Evolutionary conservation across 2,888 invertebrate genomes (phyloP).

Genomic region (Epirrhoe alternata): DNA sequence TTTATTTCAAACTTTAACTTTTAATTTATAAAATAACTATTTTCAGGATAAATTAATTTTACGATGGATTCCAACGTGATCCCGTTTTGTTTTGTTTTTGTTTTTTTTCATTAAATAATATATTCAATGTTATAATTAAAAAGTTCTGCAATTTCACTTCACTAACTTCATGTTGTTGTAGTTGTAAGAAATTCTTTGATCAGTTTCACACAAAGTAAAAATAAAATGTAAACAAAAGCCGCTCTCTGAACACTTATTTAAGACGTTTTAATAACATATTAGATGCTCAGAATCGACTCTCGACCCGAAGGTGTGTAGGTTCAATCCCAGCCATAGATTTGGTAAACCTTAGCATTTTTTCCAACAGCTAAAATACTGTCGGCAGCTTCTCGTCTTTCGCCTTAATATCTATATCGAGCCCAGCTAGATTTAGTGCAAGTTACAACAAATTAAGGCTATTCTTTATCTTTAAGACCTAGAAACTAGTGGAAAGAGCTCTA

Average conservation of each 20-base stretch:
- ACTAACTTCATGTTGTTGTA: slow-evolving; percentile 12
- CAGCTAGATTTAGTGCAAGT: slow-evolving; percentile 6
- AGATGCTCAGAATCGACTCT: neutral
- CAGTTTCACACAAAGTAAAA: slow-evolving; percentile 11
- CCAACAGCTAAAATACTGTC: too few relatives aligned
- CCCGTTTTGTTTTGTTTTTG: too few relatives aligned
- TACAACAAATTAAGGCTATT: slow-evolving; percentile 29
- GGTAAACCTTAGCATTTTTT: too few relatives aligned
- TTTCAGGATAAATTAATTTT: too few relatives aligned
- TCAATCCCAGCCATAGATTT: too few relatives aligned
- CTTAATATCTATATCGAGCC: neutral
- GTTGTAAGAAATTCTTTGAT: slow-evolving; percentile 6
- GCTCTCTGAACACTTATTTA: slow-evolving; percentile 9
- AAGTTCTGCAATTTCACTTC: slow-evolving; percentile 1
- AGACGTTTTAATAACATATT: slow-evolving; percentile 1
- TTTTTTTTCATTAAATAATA: too few relatives aligned
- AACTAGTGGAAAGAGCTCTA: slow-evolving; percentile 42
- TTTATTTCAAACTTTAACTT: too few relatives aligned
- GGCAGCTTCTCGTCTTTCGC: too few relatives aligned
- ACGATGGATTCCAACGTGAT: too few relatives aligned
- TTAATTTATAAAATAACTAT: too few relatives aligned
- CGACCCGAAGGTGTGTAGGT: too few relatives aligned
- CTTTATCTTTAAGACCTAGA: slow-evolving; percentile 26
- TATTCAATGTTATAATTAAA: too few relatives aligned
- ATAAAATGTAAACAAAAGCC: slow-evolving; percentile 7